These are phyloP conservation scores for Listrodromus nycthemerus DNA, from an alignment of 2,888 invertebrate species.

Conservation along the genomic window DNA sequence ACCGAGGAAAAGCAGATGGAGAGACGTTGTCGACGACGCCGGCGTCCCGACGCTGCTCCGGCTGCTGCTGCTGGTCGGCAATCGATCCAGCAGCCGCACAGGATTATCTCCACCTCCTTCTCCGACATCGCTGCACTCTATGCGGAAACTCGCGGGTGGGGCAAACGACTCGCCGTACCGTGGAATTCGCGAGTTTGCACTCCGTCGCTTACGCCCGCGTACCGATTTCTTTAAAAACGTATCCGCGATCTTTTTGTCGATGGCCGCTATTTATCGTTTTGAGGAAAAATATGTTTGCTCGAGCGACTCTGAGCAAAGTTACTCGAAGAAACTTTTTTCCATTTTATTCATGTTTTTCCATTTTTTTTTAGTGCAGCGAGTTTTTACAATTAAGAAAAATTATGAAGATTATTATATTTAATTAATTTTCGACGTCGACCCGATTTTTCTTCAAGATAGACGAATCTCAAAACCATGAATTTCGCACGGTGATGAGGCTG, in stretches of 20 bases:
- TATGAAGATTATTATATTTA: not conserved
- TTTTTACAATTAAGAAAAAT: not conserved
- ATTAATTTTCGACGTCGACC: too few species aligned
- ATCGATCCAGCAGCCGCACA: slow-evolving; percentile 66
- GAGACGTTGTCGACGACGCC: slow-evolving; percentile 50
- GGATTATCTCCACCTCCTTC: slow-evolving; percentile 32
- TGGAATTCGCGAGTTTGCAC: slow-evolving; percentile 48
- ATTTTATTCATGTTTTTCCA: too few species aligned
- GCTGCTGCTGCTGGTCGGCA: slow-evolving; percentile 44
- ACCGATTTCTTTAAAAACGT: slow-evolving; percentile 27
- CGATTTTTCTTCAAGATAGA: too few species aligned
- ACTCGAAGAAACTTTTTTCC: not conserved
- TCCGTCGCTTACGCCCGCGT: slow-evolving; percentile 16
- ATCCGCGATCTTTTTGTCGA: not conserved
- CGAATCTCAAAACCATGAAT: too few species aligned
- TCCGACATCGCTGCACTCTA: slow-evolving; percentile 15
- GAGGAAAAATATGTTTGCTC: too few species aligned
- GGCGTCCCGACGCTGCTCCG: slow-evolving; percentile 35
- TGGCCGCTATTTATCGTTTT: not conserved
- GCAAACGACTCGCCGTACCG: slow-evolving; percentile 12
- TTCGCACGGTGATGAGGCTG: not conserved
- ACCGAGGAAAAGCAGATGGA: slow-evolving; percentile 49
- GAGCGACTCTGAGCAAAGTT: too few species aligned
- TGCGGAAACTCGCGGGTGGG: slow-evolving; percentile 5
- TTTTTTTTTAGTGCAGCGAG: too few species aligned